Evolutionary conservation across 2,888 invertebrate genomes (phyloP).

Genomic region (Drosophila koepferae): DNA sequence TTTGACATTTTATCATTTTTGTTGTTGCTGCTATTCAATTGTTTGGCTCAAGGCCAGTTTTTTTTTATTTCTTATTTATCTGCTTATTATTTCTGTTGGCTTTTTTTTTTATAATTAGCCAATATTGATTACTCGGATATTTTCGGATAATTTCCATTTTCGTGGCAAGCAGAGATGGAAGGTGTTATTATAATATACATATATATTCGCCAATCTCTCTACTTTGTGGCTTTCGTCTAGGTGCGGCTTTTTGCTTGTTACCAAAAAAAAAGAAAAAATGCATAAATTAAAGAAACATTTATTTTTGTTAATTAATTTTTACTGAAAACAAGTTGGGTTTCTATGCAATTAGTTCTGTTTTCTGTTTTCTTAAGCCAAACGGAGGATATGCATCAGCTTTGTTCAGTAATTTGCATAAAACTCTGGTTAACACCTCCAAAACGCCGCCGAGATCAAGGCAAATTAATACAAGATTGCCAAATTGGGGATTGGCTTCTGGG

Average conservation of each 20-base stretch:
- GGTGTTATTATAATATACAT: constrained; percentile 34
- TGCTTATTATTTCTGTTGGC: constrained; percentile 1
- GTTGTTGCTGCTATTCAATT: constrained; percentile 39
- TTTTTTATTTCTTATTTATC: constrained; percentile 1
- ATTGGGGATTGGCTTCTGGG: constrained; percentile 19
- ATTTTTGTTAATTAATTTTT: constrained; percentile 64
- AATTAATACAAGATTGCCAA: constrained; percentile 29
- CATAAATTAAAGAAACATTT: constrained; percentile 14
- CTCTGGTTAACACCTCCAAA: constrained; percentile 71
- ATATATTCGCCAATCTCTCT: constrained; percentile 2
- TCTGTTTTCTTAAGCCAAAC: constrained; percentile 1
- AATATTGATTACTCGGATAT: constrained; percentile 59
- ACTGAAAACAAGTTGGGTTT: constrained; percentile 28
- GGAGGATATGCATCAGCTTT: constrained; percentile 69
- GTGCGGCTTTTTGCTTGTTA: constrained; percentile 40
- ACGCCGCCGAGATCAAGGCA: constrained; percentile 20
- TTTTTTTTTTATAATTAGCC: constrained; percentile 64
- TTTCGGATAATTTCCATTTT: constrained; percentile 12
- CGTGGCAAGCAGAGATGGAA: constrained; percentile 17
- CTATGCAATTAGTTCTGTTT: constrained; percentile 63
- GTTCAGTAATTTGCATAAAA: constrained; percentile 69
- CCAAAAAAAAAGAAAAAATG: background rate
- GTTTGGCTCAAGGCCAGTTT: constrained; percentile 55
- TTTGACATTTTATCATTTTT: constrained; percentile 65
- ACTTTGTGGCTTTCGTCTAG: constrained; percentile 21